Conservation (phyloP, 2,888 invertebrate species). For the Campaea margaritaria region DNA sequence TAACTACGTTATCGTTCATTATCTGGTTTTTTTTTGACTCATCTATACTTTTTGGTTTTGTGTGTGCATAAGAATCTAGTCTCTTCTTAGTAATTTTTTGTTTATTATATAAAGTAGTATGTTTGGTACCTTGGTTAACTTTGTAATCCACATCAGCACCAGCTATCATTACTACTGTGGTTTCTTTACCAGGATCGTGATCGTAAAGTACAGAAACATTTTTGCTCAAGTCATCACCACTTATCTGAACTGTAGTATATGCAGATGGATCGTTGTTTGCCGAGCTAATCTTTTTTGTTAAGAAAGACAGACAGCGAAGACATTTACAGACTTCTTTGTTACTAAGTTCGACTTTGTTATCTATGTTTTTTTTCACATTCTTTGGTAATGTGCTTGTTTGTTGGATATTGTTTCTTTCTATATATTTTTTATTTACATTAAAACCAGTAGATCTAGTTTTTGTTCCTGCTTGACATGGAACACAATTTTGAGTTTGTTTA, state of each 20-base stretch:
- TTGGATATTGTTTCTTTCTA: neutral
- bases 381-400: no score
- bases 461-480: slow-evolving; percentile 13
- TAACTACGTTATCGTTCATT: neutral
- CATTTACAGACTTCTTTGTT: no score
- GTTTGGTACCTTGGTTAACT: neutral
- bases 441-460: neutral
- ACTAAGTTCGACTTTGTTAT: no score
- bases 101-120: neutral
- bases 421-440: neutral
- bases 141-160: neutral
- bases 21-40: neutral
- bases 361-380: no score
- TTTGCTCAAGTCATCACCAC: neutral
- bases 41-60: neutral
- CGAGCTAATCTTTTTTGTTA: no score
- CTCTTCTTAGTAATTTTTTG: neutral
- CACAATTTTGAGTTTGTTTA: slow-evolving; percentile 20
- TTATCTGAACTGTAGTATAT: neutral
- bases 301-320: no score
- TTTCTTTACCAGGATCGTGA: neutral
- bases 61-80: neutral
- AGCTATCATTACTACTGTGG: neutral
- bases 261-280: neutral
- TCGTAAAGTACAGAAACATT: neutral